Conservation (phyloP, 2,113 vertebrate species). For the Nesogale talazaci region DNA sequence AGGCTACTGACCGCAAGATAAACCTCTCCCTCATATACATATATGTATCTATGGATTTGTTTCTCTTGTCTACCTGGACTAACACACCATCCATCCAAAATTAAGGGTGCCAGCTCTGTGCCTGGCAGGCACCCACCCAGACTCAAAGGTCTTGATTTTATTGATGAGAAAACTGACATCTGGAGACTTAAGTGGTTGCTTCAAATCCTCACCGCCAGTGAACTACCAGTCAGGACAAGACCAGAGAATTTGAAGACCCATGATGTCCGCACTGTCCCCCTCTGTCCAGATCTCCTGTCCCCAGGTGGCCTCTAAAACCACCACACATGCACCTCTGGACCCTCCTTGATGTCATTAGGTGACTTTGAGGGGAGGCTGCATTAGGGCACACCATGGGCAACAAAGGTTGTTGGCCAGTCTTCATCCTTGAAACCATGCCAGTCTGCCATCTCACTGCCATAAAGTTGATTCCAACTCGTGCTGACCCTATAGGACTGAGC, state of each 20-base stretch:
- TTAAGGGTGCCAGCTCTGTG: rapidly evolving
- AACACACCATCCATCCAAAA: neutral
- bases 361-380: neutral
- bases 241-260: neutral
- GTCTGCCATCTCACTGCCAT: no score
- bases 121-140: neutral
- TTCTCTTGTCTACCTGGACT: no score
- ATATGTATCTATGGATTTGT: no score
- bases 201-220: neutral
- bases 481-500: no score
- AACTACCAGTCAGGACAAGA: neutral
- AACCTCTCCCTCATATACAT: no score
- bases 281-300: neutral
- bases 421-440: neutral
- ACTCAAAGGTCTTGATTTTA: neutral
- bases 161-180: neutral
- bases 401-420: neutral
- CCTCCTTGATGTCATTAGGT: neutral
- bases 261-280: neutral
- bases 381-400: neutral
- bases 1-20: no score
- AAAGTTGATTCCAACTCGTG: no score
- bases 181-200: neutral
- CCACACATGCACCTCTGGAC: neutral
- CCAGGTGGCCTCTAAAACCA: neutral